A percentile compares a stretch with the other conserved stretches of the same genome.
These are phyloP conservation scores for Oncorhynchus kisutch DNA, from an alignment of 2,113 vertebrate species.

Conservation along the genomic window DNA sequence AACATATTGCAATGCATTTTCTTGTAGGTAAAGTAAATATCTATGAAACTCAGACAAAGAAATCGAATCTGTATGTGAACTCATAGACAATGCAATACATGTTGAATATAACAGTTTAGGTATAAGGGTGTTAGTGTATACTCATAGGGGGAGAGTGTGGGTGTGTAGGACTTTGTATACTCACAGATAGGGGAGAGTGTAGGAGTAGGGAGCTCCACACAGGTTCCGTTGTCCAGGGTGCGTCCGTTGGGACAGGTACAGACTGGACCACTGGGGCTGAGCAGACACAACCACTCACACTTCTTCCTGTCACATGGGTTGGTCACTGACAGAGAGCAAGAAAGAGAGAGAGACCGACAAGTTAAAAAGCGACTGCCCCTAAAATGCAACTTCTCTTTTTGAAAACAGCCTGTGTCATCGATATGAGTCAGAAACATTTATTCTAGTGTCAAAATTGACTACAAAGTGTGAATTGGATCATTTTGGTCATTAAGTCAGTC, in stretches of 20 bases:
- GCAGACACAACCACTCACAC: slow-evolving; percentile 95
- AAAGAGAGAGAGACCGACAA: slow-evolving; percentile 3
- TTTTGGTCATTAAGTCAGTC: too few species aligned
- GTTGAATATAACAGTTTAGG: too few species aligned
- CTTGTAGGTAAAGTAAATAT: too few species aligned
- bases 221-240: slow-evolving; percentile 81
- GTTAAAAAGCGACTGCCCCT: background rate
- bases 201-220: background rate
- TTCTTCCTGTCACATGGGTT: slow-evolving; percentile 98
- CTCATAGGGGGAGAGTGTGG: background rate
- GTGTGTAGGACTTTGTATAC: slow-evolving; percentile 15
- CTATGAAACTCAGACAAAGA: too few species aligned
- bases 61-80: too few species aligned
- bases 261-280: slow-evolving; percentile 93
- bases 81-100: too few species aligned
- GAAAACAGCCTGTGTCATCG: background rate
- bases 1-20: too few species aligned
- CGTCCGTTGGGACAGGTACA: slow-evolving; percentile 93
- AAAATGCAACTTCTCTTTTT: too few species aligned
- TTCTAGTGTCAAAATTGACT: too few species aligned
- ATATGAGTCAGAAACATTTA: too few species aligned
- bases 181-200: slow-evolving; percentile 51
- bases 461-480: too few species aligned
- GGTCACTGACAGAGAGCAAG: slow-evolving; percentile 73
- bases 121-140: background rate